These are phyloP conservation scores for Orthosia incerta DNA, from an alignment of 2,888 invertebrate species.

Conservation along the genomic window DNA sequence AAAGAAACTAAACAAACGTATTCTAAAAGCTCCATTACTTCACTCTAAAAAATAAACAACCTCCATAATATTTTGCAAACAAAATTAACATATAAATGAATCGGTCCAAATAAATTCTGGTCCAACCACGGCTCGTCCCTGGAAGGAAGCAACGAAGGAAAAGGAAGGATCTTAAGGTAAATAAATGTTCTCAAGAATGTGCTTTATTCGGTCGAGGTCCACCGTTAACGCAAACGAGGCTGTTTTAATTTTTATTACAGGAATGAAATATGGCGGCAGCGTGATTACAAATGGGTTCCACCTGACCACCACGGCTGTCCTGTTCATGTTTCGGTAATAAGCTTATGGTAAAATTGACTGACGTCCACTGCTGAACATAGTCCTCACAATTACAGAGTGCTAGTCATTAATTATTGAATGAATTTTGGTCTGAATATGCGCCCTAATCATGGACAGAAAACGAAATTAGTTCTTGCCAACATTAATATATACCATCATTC, in stretches of 20 bases:
- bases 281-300: conserved; percentile 29
- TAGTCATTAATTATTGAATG: neutral
- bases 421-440: neutral
- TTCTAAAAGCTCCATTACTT: neutral
- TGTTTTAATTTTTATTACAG: conserved; percentile 32
- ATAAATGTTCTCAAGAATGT: conserved; percentile 30
- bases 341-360: neutral
- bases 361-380: too few species aligned
- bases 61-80: conserved; percentile 25
- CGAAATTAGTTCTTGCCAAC: too few species aligned
- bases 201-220: conserved; percentile 21
- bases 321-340: conserved; percentile 6
- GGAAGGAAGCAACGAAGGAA: conserved; percentile 3
- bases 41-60: conserved; percentile 19
- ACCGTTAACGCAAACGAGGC: neutral
- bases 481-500: too few species aligned
- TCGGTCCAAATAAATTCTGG: conserved; percentile 35
- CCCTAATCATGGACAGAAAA: neutral
- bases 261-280: conserved; percentile 32
- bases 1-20: neutral
- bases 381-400: too few species aligned
- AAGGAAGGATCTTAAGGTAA: conserved; percentile 17
- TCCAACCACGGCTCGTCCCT: conserved; percentile 6
- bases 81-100: conserved; percentile 49
- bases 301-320: neutral